phyloP scores from a whole-genome alignment of 2,797 vertebrate genomes.

The Sebastes diaconus region DNA sequence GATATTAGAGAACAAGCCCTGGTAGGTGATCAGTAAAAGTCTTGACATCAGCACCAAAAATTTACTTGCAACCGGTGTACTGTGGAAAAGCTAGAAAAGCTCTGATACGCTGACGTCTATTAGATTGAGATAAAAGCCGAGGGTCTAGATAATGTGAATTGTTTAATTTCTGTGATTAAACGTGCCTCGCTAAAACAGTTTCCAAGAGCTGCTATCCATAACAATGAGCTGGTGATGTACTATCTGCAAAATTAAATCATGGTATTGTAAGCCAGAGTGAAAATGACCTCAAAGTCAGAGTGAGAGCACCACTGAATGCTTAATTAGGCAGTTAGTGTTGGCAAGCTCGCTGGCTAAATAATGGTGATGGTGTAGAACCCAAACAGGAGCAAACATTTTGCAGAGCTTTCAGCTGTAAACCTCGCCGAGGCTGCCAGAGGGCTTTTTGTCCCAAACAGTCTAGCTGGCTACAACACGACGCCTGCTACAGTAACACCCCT shows the following conservation, averaged over 20 bases:
- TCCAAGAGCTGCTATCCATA: conserved; percentile 57
- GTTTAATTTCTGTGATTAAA: conserved; percentile 59
- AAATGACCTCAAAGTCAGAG: conserved; percentile 75
- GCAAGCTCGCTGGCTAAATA: conserved; percentile 67
- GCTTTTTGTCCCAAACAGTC: conserved; percentile 44
- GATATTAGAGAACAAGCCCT: conserved; percentile 4
- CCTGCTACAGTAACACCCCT: conserved; percentile 17
- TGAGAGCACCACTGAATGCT: conserved; percentile 65
- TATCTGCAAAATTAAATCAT: conserved; percentile 70
- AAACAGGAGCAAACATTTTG: conserved; percentile 68
- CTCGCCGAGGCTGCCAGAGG: conserved; percentile 54
- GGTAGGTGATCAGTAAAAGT: conserved; percentile 37
- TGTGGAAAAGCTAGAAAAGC: conserved; percentile 6
- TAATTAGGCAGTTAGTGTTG: conserved; percentile 74
- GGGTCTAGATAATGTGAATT: conserved; percentile 42
- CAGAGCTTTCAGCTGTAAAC: conserved; percentile 67
- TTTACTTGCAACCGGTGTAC: not conserved
- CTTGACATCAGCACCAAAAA: conserved; percentile 16
- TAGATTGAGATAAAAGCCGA: conserved; percentile 47
- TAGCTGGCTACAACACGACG: conserved; percentile 29
- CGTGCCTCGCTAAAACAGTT: conserved; percentile 36
- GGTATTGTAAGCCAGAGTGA: conserved; percentile 65
- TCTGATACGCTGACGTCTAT: conserved; percentile 23
- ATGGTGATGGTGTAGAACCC: conserved; percentile 71
- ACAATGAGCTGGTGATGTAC: conserved; percentile 63